Evolutionary conservation across 2,888 invertebrate genomes (phyloP).

Genomic region (Drosophila antonietae): DNA sequence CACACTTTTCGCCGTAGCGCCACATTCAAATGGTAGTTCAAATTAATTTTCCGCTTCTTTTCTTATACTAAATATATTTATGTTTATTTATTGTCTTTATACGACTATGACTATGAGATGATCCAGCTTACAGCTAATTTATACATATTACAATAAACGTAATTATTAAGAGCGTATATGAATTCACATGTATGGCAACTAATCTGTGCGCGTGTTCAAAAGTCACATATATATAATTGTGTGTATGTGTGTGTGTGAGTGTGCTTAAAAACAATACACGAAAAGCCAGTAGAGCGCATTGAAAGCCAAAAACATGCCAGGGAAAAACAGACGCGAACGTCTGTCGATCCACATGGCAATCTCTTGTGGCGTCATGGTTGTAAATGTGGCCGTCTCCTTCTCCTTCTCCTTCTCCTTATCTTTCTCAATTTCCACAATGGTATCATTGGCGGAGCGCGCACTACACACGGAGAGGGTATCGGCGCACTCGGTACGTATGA

Average conservation of each 20-base stretch:
- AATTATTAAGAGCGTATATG: conserved; percentile 41
- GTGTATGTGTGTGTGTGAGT: background rate
- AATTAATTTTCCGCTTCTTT: too few relatives aligned
- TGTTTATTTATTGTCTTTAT: conserved; percentile 35
- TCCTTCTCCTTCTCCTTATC: conserved; percentile 69
- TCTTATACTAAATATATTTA: conserved; percentile 28
- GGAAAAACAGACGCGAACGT: conserved; percentile 77
- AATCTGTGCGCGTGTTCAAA: conserved; percentile 12
- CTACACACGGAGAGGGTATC: conserved; percentile 77
- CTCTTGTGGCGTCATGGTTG: conserved; percentile 82
- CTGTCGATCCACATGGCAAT: conserved; percentile 83
- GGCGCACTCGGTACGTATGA: conserved; percentile 80
- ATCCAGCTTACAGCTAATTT: conserved; percentile 61
- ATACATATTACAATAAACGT: conserved; percentile 62
- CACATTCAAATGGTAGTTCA: conserved; percentile 1
- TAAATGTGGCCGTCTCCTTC: conserved; percentile 77
- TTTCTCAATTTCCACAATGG: conserved; percentile 76
- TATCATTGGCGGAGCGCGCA: conserved; percentile 69
- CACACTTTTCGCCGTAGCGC: conserved; percentile 8
- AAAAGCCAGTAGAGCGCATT: conserved; percentile 82
- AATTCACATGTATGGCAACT: conserved; percentile 35
- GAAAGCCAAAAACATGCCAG: conserved; percentile 79
- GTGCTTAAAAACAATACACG: conserved; percentile 76
- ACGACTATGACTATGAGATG: conserved; percentile 76
- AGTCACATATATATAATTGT: conserved; percentile 14